These are phyloP conservation scores for Drosophila kanekoi DNA, from an alignment of 2,888 invertebrate species.

Conservation along the genomic window DNA sequence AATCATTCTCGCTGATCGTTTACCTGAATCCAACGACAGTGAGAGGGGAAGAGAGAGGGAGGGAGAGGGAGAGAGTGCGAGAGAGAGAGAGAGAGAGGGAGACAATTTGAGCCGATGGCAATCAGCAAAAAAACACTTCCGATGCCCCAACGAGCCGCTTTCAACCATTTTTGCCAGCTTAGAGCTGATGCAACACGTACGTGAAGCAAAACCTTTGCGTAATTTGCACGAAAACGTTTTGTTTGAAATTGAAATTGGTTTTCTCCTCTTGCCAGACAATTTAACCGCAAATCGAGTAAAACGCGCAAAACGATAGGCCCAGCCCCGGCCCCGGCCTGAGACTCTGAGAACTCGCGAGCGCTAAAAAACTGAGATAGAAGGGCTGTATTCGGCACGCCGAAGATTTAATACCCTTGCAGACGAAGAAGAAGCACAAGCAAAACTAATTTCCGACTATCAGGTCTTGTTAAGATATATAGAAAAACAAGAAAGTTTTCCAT, in stretches of 20 bases:
- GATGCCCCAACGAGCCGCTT: slow-evolving; percentile 42
- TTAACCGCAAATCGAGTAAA: slow-evolving; percentile 79
- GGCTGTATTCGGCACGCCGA: no score
- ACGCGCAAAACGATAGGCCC: slow-evolving; percentile 57
- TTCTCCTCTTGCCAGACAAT: slow-evolving; percentile 63
- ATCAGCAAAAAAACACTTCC: slow-evolving; percentile 75
- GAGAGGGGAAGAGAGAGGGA: background rate
- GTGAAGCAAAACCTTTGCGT: slow-evolving; percentile 70
- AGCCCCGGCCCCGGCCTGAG: slow-evolving; percentile 21
- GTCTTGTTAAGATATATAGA: no score
- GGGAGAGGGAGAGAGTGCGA: background rate
- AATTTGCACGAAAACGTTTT: slow-evolving; percentile 79
- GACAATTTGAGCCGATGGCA: slow-evolving; percentile 32
- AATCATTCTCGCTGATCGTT: slow-evolving; percentile 64
- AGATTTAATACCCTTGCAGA: no score
- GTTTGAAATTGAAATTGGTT: slow-evolving; percentile 83
- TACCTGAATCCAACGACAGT: slow-evolving; percentile 52
- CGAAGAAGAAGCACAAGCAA: no score
- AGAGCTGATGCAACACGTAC: slow-evolving; percentile 74
- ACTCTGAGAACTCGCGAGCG: slow-evolving; percentile 33
- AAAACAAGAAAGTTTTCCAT: no score
- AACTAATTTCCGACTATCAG: no score
- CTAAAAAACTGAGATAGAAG: slow-evolving; percentile 20
- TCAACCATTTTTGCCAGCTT: slow-evolving; percentile 31
- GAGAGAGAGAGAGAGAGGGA: background rate